Evolutionary conservation across 1,140 invertebrate species (phyloP), one percentile per base, ranked within the genome.

Genomic region (Trachelipus rathkii): DNA sequence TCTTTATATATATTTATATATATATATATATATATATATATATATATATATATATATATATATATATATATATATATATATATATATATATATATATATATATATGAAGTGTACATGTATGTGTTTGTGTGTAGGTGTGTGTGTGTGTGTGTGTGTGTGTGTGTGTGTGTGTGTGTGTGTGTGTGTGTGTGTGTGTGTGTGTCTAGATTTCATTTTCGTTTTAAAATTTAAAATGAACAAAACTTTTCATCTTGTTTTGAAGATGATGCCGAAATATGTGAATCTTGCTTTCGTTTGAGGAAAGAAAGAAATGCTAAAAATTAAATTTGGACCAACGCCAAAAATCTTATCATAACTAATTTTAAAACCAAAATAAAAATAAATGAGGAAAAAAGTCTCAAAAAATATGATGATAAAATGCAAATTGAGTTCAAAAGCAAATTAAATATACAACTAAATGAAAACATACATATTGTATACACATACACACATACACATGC

Each of bases 71-170:
- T 72, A 72, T 4, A 10, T 72, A 72, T 19, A 72, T 10, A 21
- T 23, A 72, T n/a, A 10, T 10, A 10, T 8, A 72, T 72, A 19
- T 21, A 72, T n/a, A n/a, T n/a, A n/a, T n/a, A 72, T 46, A 33
- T 72, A 72, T 8, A 8, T 21, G n/a, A 46, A 15, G 7, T 72
- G 24, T 23, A 3, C n/a, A 70, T n/a, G 69, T n/a, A n/a, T n/a
- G 69, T n/a, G 69, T n/a, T 9, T 70, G 69, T n/a, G 69, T 70
- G 69, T n/a, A n/a, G 9, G 69, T 70, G 69, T 70, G 69, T n/a
- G 69, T 70, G 69, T 70, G 69, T 70, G 69, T n/a, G 69, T 70
- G 69, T 70, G 69, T 70, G 69, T n/a, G 69, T 70, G 69, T 70
- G 69, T 70, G 69, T 70, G 69, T 70, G 46, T 50, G 46, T 50